Percentiles rank a stretch among this genome's conserved stretches.
Conservation (phyloP, 1,140 invertebrate species). For the Eufriesea mexicana region DNA sequence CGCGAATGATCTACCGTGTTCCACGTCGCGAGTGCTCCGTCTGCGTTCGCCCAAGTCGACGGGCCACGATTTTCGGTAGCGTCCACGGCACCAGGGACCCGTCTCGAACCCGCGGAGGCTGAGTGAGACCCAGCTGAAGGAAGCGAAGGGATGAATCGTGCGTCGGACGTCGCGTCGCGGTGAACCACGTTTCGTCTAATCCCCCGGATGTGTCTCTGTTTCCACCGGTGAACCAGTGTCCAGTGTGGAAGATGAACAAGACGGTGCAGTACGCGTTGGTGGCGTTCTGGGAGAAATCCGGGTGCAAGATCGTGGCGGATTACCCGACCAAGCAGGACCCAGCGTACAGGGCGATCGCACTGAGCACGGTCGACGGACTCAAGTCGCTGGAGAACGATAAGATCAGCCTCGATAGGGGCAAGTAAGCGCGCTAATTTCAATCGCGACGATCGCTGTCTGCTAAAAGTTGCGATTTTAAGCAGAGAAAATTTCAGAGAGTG, state of each 20-base stretch:
- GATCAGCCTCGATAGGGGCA: constrained; percentile 67
- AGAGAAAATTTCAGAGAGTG: too few relatives aligned
- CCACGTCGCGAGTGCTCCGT: not conserved
- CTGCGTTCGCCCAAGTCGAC: not conserved
- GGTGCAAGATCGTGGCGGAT: constrained; percentile 69
- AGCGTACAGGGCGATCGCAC: constrained; percentile 54
- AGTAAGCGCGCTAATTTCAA: constrained; percentile 58
- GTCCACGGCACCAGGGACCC: not conserved
- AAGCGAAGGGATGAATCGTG: not conserved
- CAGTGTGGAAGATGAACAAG: constrained; percentile 82
- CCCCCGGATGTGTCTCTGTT: too few relatives aligned
- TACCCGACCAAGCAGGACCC: constrained; percentile 53
- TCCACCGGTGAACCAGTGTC: constrained; percentile 66
- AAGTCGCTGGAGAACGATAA: constrained; percentile 65
- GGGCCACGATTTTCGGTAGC: not conserved
- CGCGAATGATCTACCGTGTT: constrained; percentile 1
- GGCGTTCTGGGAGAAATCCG: constrained; percentile 65
- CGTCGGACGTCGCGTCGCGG: not conserved
- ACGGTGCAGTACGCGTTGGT: constrained; percentile 68
- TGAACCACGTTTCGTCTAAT: not conserved
- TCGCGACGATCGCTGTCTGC: not conserved
- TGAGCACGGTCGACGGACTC: constrained; percentile 58
- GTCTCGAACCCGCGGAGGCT: not conserved
- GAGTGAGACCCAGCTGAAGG: not conserved
- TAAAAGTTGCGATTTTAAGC: not conserved